phyloP scores from a whole-genome alignment of 1,140 invertebrate species.

The Ceratoteleas bidentatus region DNA sequence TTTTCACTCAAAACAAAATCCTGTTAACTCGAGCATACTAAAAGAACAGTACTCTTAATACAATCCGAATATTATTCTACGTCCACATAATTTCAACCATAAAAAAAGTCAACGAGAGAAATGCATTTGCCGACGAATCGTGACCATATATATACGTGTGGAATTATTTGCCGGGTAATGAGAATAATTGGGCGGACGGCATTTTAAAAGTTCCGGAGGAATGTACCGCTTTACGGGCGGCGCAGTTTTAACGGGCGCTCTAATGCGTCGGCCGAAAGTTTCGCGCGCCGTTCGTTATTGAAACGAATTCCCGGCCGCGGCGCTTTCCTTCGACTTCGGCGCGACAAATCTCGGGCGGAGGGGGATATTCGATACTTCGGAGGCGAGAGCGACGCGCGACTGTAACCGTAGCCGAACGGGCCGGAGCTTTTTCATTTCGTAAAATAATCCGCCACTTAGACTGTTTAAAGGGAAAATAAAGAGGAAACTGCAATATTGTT shows the following conservation, averaged over 20 bases:
- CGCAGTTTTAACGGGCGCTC: conserved; percentile 31
- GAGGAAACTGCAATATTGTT: conserved; percentile 18
- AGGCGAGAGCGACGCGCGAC: conserved; percentile 18
- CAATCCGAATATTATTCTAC: too few species aligned
- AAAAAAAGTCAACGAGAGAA: too few species aligned
- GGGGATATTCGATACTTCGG: conserved; percentile 37
- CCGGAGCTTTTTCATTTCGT: conserved; percentile 32
- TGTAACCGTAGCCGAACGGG: conserved; percentile 26
- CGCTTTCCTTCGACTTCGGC: too few species aligned
- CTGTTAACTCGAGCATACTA: too few species aligned
- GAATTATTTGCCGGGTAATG: conserved; percentile 26
- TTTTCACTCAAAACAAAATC: too few species aligned
- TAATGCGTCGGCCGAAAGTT: conserved; percentile 35
- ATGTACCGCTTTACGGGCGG: conserved; percentile 33
- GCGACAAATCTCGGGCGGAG: neutral
- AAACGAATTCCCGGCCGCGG: conserved; percentile 20
- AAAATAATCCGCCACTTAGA: conserved; percentile 33
- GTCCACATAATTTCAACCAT: too few species aligned
- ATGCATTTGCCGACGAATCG: too few species aligned
- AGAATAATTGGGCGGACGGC: conserved; percentile 44
- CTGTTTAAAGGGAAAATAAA: conserved; percentile 18
- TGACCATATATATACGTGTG: conserved; percentile 1
- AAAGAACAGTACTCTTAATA: too few species aligned
- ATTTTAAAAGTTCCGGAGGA: conserved; percentile 48
- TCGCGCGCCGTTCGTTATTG: conserved; percentile 19